Evolutionary conservation across 1,140 invertebrate genomes (phyloP), one percentile per base, ranked within the genome.

Genomic region (Leptinotarsa lineolata): DNA sequence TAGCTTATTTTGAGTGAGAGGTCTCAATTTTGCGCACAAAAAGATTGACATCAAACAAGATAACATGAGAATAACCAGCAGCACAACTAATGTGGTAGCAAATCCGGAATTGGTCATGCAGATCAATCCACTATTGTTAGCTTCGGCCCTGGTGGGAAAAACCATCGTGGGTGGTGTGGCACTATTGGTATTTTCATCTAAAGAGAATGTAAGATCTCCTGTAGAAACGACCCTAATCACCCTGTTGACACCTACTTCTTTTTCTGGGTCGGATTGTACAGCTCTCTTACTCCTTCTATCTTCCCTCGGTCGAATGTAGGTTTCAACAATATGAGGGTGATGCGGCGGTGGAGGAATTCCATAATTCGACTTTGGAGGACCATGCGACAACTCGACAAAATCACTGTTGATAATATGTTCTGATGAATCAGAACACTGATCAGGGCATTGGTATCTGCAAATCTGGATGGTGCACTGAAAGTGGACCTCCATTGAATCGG

Each of bases 391-490:
- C 68, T 90, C 88, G 54, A 88, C 79, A 4, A 88, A 78, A 16
- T 84, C 85, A 60, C 81, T 79, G 73, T 84, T 85, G 16, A 77
- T 24, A 8, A 76, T 74, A 68, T 73, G 72, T 86, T 80, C 75
- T 11, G 30, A 63, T 30, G 58, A 30, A 77, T 92, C 92, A 8
- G 90, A 92, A 81, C 94, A 96, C 78, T 96, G 95, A 78, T 96
- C 95, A 0, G 95, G 95, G 81, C 95, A 97, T 80, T 95, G 93
- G 81, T 95, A 95, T 72, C 95, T 89, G 80, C 95, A 97, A 77
- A 97, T 96, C 83, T 97, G 95, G 76, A 97, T 97, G 16, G 95
- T 96, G 85, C 95, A 97, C 83, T 97, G 95, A 88, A 97, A 97
- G 82, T 97, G 95, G 0, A 97, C 95, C 84, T 97, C 95, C 95